A percentile compares a stretch with the other conserved stretches of the same genome.
Evolutionary conservation across 2,797 vertebrate species (phyloP).

Genomic region (Enteromius mattozi): DNA sequence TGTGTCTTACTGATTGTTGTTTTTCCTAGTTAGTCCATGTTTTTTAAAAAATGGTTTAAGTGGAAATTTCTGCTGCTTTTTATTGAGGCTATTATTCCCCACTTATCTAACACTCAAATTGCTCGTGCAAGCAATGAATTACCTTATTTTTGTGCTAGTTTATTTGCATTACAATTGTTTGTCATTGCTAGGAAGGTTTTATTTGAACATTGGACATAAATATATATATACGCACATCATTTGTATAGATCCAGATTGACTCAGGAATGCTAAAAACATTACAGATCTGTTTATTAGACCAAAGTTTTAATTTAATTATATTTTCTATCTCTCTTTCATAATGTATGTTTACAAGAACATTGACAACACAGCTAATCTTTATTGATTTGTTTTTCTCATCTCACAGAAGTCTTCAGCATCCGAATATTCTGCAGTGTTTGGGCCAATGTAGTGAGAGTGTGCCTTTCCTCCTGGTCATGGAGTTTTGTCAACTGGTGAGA

Average conservation of each 20-base stretch:
- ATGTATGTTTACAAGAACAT: constrained; percentile 5
- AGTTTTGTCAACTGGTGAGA: constrained; percentile 93
- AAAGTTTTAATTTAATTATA: constrained; percentile 57
- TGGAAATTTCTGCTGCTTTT: neutral
- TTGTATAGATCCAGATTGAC: neutral
- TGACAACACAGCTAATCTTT: constrained; percentile 7
- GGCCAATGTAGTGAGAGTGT: constrained; percentile 89
- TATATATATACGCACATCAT: neutral
- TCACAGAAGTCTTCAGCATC: constrained; percentile 89
- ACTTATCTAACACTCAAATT: neutral
- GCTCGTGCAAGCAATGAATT: neutral
- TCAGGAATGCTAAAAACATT: constrained; percentile 36
- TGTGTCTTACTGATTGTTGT: constrained; percentile 22
- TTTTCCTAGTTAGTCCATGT: neutral
- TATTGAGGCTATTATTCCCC: neutral
- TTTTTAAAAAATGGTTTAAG: neutral
- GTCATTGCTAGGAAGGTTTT: neutral
- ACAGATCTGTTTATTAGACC: constrained; percentile 56
- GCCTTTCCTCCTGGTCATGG: constrained; percentile 92
- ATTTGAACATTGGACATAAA: neutral
- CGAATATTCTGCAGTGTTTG: constrained; percentile 91
- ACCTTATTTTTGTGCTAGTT: neutral
- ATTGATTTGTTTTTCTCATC: constrained; percentile 26
- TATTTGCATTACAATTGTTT: constrained; percentile 5
- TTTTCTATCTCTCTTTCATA: constrained; percentile 13